Evolutionary conservation across 2,113 vertebrate species (phyloP).

Genomic region (Crypturellus undulatus): DNA sequence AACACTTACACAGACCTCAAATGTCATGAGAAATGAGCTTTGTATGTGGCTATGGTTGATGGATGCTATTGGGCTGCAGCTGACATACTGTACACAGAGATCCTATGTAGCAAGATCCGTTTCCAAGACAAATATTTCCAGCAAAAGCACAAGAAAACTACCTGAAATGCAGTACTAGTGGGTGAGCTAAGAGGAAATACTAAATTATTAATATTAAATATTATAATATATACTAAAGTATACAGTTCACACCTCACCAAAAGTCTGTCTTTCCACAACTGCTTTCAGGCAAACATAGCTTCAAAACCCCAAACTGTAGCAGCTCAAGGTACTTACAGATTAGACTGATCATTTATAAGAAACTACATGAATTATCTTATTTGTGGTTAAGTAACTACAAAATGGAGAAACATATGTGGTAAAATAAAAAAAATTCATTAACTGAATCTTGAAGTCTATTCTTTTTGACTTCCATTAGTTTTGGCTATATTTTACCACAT

Average conservation of each 20-base stretch:
- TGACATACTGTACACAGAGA: background rate
- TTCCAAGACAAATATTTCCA: background rate
- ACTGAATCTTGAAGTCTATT: background rate
- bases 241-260: background rate
- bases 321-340: background rate
- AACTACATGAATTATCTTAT: background rate
- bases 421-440: background rate
- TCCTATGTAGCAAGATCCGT: fast-evolving
- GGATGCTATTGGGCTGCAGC: background rate
- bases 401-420: background rate
- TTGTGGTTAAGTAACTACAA: background rate
- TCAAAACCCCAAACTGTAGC: background rate
- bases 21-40: background rate
- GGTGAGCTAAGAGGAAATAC: background rate
- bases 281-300: background rate
- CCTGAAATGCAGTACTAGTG: background rate
- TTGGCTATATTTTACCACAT: background rate
- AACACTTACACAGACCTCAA: background rate
- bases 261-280: background rate
- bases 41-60: background rate
- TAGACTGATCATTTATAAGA: background rate
- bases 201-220: background rate
- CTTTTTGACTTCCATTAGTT: background rate
- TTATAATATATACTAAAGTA: background rate
- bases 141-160: background rate